Evolutionary conservation across 2,797 vertebrate genomes (phyloP).

Genomic region (Paratrypauchen microcephalus): DNA sequence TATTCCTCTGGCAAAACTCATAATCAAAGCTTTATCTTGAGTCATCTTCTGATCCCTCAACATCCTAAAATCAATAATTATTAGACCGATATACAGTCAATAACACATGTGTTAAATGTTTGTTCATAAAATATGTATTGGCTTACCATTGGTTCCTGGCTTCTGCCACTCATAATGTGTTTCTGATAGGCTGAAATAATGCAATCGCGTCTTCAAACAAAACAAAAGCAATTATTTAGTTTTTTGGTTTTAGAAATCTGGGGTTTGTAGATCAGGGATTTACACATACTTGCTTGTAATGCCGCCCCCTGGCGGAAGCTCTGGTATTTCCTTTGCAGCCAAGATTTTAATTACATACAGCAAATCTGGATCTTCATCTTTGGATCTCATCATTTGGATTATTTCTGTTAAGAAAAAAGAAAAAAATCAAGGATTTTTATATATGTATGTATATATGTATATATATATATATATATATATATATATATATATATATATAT

Average conservation of each 20-base stretch:
- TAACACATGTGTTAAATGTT: neutral
- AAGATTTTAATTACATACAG: constrained; percentile 79
- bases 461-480: no score
- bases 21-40: constrained; percentile 48
- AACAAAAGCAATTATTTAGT: constrained; percentile 1
- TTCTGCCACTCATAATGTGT: constrained; percentile 52
- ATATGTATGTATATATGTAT: no score
- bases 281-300: constrained; percentile 80
- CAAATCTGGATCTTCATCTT: constrained; percentile 73
- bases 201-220: constrained; percentile 72
- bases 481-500: no score
- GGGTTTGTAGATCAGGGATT: constrained; percentile 3
- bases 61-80: constrained; percentile 65
- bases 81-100: neutral
- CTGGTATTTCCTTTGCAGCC: constrained; percentile 72
- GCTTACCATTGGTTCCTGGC: constrained; percentile 71
- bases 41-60: constrained; percentile 68
- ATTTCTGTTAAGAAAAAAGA: constrained; percentile 62
- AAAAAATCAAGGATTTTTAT: neutral
- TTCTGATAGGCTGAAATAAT: constrained; percentile 80
- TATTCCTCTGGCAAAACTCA: neutral
- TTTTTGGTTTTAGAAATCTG: neutral
- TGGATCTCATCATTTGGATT: constrained; percentile 68
- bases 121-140: neutral
- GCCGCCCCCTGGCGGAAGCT: constrained; percentile 83